These are phyloP conservation scores for Bothrops alternatus DNA, from an alignment of 2,797 vertebrate species.

Conservation along the genomic window DNA sequence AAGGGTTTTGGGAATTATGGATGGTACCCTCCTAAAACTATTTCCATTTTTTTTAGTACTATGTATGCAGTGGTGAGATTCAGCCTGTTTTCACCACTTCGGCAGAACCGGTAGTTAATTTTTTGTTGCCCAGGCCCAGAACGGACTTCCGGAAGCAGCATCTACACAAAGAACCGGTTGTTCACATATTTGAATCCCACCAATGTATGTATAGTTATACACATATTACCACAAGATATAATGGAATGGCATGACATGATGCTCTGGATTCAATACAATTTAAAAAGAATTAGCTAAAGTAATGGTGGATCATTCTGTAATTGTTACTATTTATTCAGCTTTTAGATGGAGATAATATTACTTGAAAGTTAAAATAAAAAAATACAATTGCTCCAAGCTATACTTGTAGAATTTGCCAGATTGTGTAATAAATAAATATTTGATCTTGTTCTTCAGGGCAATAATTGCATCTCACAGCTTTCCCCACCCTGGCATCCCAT, in stretches of 20 bases:
- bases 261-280: neutral
- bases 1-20: slow-evolving; percentile 39
- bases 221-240: neutral
- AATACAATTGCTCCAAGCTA: neutral
- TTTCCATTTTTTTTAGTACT: slow-evolving; percentile 27
- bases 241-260: neutral
- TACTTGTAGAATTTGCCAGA: neutral
- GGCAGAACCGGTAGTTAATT: too few relatives aligned
- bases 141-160: too few relatives aligned
- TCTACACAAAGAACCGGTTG: too few relatives aligned
- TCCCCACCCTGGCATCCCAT: neutral
- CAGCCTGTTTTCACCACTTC: too few relatives aligned
- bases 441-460: neutral
- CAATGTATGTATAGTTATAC: neutral
- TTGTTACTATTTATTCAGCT: neutral
- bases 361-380: neutral
- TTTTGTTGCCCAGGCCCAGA: too few relatives aligned
- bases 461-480: neutral
- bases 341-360: neutral
- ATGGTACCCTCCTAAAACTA: slow-evolving; percentile 37
- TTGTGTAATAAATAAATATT: neutral
- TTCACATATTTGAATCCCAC: too few relatives aligned
- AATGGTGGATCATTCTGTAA: neutral
- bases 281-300: neutral
- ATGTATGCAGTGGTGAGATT: too few relatives aligned